Base-by-base conservation (phyloP, 2,113 vertebrate genomes). In the Pseudorasbora parva region DNA sequence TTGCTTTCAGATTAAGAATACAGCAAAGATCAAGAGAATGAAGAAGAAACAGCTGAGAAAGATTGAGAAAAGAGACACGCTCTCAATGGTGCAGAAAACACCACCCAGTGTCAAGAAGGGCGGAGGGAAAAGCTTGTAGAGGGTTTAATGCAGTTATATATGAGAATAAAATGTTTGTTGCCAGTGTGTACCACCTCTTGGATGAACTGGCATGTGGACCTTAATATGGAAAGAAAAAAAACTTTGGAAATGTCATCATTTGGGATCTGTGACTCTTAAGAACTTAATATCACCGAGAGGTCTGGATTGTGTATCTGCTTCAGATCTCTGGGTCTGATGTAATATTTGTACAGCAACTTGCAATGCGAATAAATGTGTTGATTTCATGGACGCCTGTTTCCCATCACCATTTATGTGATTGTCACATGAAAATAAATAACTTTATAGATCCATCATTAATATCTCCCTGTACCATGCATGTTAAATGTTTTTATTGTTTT, bases 41-140 rank as follows among this genome's bases (percentile, higher is more conserved):
- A 98, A 96, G 93, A 99, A 97, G 94, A 94, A 98, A 87, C 96
- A 97, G 17, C 92, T 99, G 19, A 94, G 97, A 68, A 92, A 92
- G 54, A 91, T 98, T 1, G 93, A 97, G 87, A 99, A 99, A 91
- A 91, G 97, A 84, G 97, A 99, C 85, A 98, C 97, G 0, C 91
- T 98, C 83, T 88, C 92, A 1, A 82, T 95, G 88, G 90, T 97
- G 69, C 95, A 97, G 90, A 93, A 93, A 82, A 76, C 91, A 4
- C 88, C 90, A 45, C 91, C 89, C 15, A 86, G 86, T 33, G 90
- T 76, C 0, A 43, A 11, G 30, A 93, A 92, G 81, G 71, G 66
- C 57, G 86, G 88, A 64, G 59, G 21, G 25, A 86, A 82, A 51
- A 56, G 47, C 45, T 41, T n/a, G 17, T 56, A 77, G 25, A 43